Conservation (phyloP, 2,888 invertebrate genomes). For the Coleophora deauratella region DNA sequence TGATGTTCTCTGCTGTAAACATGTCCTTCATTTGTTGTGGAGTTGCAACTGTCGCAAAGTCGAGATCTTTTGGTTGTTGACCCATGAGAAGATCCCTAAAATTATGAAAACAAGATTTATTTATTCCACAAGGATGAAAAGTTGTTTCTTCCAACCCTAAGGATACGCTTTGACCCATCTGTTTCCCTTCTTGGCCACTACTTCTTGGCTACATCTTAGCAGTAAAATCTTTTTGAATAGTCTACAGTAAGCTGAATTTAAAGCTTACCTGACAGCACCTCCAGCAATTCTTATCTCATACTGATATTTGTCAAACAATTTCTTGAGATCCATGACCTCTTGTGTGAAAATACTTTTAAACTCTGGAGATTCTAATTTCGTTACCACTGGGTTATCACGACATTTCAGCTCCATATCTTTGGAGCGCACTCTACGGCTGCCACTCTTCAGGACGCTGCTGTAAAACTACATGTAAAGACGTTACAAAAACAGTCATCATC, state of each 20-base stretch:
- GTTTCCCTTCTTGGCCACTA: too few species aligned
- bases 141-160: too few species aligned
- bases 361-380: constrained; percentile 81
- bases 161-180: too few species aligned
- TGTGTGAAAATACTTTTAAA: constrained; percentile 87
- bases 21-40: constrained; percentile 96
- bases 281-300: constrained; percentile 96
- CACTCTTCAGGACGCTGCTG: constrained; percentile 16
- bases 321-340: constrained; percentile 81
- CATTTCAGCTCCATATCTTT: constrained; percentile 45
- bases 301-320: constrained; percentile 85
- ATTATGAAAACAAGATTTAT: constrained; percentile 3
- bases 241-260: too few species aligned
- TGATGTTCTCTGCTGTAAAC: constrained; percentile 86
- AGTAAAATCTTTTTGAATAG: too few species aligned
- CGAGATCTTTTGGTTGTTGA: constrained; percentile 89
- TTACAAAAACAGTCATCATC: neutral
- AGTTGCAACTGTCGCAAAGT: constrained; percentile 98
- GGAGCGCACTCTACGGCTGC: constrained; percentile 31
- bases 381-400: constrained; percentile 77
- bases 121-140: too few species aligned
- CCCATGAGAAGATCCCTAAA: constrained; percentile 85
- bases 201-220: too few species aligned
- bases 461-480: constrained; percentile 23
- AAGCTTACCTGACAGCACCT: constrained; percentile 95